Conservation (phyloP, 2,888 invertebrate genomes). For the Aethes cnicana region DNA sequence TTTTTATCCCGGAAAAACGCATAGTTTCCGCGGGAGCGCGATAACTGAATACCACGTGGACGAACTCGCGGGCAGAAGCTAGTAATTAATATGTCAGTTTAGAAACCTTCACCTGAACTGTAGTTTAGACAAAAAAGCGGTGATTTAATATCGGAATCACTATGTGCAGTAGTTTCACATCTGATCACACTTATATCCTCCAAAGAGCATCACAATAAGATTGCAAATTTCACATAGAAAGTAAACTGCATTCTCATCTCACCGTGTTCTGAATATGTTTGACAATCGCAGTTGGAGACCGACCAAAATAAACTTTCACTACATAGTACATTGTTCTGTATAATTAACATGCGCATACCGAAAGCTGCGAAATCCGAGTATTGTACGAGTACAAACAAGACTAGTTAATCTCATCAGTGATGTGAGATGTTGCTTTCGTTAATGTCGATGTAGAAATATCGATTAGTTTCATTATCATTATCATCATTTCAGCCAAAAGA, state of each 20-base stretch:
- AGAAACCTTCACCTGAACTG: too few species aligned
- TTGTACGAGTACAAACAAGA: slow-evolving; percentile 25
- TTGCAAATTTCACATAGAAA: slow-evolving; percentile 24
- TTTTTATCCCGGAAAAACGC: too few species aligned
- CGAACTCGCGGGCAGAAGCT: too few species aligned
- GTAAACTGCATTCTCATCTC: slow-evolving; percentile 26
- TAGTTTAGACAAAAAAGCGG: too few species aligned
- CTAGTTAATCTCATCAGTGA: slow-evolving; percentile 12
- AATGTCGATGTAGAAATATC: not conserved
- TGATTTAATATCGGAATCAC: too few species aligned
- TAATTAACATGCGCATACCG: slow-evolving; percentile 28
- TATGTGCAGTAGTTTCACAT: too few species aligned
- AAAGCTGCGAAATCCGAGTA: slow-evolving; percentile 30
- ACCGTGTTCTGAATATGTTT: slow-evolving; percentile 13
- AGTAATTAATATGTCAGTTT: too few species aligned
- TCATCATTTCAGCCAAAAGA: too few species aligned
- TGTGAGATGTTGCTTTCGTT: not conserved
- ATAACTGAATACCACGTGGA: too few species aligned
- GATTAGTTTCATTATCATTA: too few species aligned
- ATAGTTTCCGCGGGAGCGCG: too few species aligned
- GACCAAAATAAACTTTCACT: slow-evolving; percentile 32
- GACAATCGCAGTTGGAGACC: slow-evolving; percentile 21
- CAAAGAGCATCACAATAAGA: slow-evolving; percentile 9
- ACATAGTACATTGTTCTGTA: slow-evolving; percentile 20
- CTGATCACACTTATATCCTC: too few species aligned